Percentiles rank a stretch among this genome's conserved stretches.
Conservation (phyloP, 2,888 invertebrate genomes). For the Callosobruchus maculatus region DNA sequence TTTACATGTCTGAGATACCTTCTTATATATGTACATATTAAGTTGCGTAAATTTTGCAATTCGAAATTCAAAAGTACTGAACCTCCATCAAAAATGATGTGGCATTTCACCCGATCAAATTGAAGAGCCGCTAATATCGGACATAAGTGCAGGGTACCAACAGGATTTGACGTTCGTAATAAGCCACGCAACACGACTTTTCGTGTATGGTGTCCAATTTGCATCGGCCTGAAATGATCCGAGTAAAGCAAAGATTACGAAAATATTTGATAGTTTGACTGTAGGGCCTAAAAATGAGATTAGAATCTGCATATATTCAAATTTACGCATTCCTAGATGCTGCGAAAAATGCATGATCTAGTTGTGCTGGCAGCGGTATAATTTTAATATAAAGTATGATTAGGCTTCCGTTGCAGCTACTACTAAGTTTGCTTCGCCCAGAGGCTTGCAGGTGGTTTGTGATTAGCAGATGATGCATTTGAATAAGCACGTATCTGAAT, state of each 20-base stretch:
- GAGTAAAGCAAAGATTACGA: slow-evolving; percentile 8
- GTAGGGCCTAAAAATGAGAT: slow-evolving; percentile 5
- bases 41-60: slow-evolving; percentile 10
- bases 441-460: not conserved
- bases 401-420: not conserved
- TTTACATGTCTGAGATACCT: not conserved
- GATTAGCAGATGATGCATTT: no score
- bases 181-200: slow-evolving; percentile 10
- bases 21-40: slow-evolving; percentile 14
- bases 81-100: not conserved
- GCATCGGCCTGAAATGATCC: slow-evolving; percentile 10
- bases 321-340: not conserved
- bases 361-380: not conserved
- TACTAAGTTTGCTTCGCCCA: not conserved
- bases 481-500: not conserved
- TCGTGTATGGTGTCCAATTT: slow-evolving; percentile 11
- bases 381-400: slow-evolving; percentile 1
- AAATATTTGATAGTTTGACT: slow-evolving; percentile 13
- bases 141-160: slow-evolving; percentile 13
- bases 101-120: not conserved
- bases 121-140: slow-evolving; percentile 2
- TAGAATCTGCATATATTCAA: slow-evolving; percentile 2
- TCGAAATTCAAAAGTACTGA: slow-evolving; percentile 5
- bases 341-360: not conserved
- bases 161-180: slow-evolving; percentile 16